A percentile compares a stretch with the other conserved stretches of the same genome.
Evolutionary conservation across 2,113 vertebrate species (phyloP).

Genomic region (Actinemys pallida): DNA sequence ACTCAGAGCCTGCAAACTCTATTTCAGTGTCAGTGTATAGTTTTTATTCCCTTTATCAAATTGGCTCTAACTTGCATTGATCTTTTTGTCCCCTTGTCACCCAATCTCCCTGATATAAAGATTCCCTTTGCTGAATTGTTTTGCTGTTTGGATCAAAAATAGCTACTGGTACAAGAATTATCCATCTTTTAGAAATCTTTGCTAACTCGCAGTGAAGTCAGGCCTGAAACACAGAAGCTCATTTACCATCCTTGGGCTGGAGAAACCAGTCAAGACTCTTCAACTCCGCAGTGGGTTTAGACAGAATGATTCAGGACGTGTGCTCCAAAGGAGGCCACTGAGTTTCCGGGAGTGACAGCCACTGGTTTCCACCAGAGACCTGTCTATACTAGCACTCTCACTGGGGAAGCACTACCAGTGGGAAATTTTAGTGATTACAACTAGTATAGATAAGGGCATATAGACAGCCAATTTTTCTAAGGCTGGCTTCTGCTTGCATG

Average conservation of each 20-base stretch:
- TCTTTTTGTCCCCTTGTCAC: conserved; percentile 64
- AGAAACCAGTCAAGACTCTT: background rate
- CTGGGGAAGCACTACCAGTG: background rate
- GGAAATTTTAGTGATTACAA: background rate
- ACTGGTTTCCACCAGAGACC: background rate
- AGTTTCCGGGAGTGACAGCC: background rate
- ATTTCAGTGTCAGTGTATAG: conserved; percentile 66
- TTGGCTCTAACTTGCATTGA: conserved; percentile 73
- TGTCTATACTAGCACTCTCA: background rate
- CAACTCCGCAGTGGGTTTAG: background rate
- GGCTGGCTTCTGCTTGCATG: rapidly evolving
- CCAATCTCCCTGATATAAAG: conserved; percentile 39
- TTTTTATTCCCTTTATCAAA: conserved; percentile 75
- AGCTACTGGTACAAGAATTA: background rate
- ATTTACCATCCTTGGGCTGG: background rate
- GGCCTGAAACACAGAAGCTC: background rate
- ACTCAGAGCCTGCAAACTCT: conserved; percentile 48
- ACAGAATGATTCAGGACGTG: background rate
- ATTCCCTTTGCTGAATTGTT: conserved; percentile 35
- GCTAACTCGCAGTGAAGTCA: background rate
- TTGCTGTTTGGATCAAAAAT: conserved; percentile 28
- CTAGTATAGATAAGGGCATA: background rate
- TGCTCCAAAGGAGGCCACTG: background rate
- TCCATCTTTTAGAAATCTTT: background rate
- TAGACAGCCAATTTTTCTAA: background rate